phyloP scores from a whole-genome alignment of 2,888 invertebrate genomes.

The Zeuzera pyrina region DNA sequence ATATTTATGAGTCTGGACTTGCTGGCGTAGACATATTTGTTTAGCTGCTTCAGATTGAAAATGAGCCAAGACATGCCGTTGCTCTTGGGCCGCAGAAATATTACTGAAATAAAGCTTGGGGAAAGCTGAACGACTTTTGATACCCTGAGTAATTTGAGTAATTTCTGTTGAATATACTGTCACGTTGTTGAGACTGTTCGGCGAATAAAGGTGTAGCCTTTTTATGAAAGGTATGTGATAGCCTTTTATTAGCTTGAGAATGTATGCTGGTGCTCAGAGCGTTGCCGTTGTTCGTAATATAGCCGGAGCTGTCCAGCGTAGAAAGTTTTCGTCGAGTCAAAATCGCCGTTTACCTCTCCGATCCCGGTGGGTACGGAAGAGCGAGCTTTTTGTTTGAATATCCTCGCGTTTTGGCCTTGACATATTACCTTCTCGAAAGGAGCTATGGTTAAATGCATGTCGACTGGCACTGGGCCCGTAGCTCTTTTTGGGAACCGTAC shows the following conservation, averaged over 20 bases:
- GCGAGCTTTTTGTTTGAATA: too few species aligned
- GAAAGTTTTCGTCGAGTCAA: neutral
- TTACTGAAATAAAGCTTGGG: slow-evolving; percentile 8
- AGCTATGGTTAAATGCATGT: too few species aligned
- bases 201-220: neutral
- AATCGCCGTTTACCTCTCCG: neutral
- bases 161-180: slow-evolving; percentile 5
- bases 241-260: neutral
- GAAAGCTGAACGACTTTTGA: slow-evolving; percentile 2
- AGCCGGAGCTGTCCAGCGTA: neutral
- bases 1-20: slow-evolving; percentile 12
- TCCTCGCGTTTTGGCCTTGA: too few species aligned
- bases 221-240: neutral
- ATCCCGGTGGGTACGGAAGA: too few species aligned
- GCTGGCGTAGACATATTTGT: slow-evolving; percentile 8
- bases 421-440: too few species aligned
- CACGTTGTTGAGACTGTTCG: neutral
- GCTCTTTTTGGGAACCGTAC: too few species aligned
- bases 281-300: neutral
- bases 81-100: slow-evolving; percentile 7
- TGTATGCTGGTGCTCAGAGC: neutral
- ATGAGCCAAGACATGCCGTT: slow-evolving; percentile 7
- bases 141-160: slow-evolving; percentile 9
- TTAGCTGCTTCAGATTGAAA: slow-evolving; percentile 9
- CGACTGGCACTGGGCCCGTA: too few species aligned